phyloP scores from a whole-genome alignment of 1,140 invertebrate genomes.

The Saxidomus purpurata region DNA sequence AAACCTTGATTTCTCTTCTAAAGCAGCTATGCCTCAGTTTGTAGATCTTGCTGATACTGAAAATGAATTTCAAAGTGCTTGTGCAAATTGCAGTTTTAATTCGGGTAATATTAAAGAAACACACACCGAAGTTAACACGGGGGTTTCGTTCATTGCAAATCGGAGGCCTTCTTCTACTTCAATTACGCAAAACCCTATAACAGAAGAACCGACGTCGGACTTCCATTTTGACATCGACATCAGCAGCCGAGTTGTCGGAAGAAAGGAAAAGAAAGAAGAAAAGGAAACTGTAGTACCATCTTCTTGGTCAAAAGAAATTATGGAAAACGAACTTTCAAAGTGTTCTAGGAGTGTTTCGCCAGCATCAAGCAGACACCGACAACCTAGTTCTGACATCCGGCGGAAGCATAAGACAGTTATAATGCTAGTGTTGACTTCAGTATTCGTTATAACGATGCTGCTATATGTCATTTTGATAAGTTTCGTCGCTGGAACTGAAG shows the following conservation, averaged over 20 bases:
- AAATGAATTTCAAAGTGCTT: not conserved
- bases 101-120: not conserved
- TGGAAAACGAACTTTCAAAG: not conserved
- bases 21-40: not conserved
- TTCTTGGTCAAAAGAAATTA: no score
- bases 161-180: not conserved
- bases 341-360: not conserved
- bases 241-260: not conserved
- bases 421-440: constrained; percentile 5
- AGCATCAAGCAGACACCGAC: not conserved
- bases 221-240: not conserved
- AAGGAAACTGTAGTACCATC: not conserved
- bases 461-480: not conserved
- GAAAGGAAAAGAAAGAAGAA: not conserved
- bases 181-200: not conserved
- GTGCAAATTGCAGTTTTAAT: not conserved
- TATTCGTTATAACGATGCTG: constrained; percentile 3
- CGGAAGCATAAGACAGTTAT: not conserved
- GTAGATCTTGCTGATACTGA: no score
- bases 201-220: not conserved
- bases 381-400: not conserved
- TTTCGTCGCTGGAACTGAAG: not conserved
- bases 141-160: not conserved
- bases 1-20: no score
- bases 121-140: not conserved